Base-by-base conservation (phyloP, 1,140 invertebrate species). In the Sycophaga agraensis region DNA sequence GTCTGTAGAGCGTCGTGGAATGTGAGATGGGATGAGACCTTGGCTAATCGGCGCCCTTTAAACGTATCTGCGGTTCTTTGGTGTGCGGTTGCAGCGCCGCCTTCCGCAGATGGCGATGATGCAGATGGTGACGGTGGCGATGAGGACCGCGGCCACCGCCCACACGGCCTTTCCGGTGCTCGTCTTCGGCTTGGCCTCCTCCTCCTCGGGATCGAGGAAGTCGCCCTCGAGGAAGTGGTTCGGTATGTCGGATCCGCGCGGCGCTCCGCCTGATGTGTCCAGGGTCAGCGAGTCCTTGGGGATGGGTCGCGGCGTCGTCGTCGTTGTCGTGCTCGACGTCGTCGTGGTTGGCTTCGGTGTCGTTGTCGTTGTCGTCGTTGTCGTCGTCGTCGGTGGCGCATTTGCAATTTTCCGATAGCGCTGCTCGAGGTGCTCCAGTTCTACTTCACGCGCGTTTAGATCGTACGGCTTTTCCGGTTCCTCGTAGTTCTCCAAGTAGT, bases 31-130 rank as follows among this genome's bases (percentile, higher is more conserved):
- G 19, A 17, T 6, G 8, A 16, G n/a, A 0, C 21, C 16, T 4
- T 11, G 28, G 4, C 5, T 17, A 21, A 43, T 17, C 22, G 9
- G n/a, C n/a, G 11, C 24, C 26, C 22, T 24, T 51, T 73, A 78
- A 43, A 77, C 77, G 46, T 77, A 79, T 50, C 75, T 66, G 63
- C 77, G 73, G 69, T 79, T 79, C 70, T 78, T 79, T 72, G 77
- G 76, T 16, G 70, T 68, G 68, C 71, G 73, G 21, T 68, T 67
- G 63, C 75, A 79, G 64, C 75, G 66, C 68, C 65, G 66, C 54
- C 69, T 66, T 4, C 75, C 73, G 45, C 77, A 77, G 50, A 79
- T 77, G 3, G 74, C 73, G 39, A 79, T 74, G 22, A 75, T 61
- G 59, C 75, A 75, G 58, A 79, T 74, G 17, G 67, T 34, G 16